phyloP scores from a whole-genome alignment of 2,797 vertebrate species.

The Malurus leucopterus region DNA sequence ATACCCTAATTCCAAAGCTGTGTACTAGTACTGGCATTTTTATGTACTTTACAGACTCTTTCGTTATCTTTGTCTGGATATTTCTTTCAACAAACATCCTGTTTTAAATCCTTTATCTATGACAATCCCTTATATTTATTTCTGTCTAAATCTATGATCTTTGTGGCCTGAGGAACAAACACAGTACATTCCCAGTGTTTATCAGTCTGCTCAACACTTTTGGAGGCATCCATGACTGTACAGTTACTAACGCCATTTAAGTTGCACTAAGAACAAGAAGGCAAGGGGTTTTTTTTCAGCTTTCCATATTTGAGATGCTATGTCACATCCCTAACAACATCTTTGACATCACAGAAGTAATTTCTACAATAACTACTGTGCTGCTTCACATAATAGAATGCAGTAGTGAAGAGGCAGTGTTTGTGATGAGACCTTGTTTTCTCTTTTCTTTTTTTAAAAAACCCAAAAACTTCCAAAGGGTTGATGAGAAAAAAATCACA shows the following conservation, averaged over 20 bases:
- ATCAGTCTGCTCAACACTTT: neutral
- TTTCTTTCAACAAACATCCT: neutral
- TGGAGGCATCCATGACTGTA: neutral
- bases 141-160: neutral
- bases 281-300: neutral
- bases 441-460: neutral
- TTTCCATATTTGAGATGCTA: neutral
- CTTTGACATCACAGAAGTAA: neutral
- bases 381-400: neutral
- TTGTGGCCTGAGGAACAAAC: neutral
- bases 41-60: neutral
- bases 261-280: neutral
- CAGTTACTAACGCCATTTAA: neutral
- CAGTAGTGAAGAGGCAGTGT: neutral
- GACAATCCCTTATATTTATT: neutral
- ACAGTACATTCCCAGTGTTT: neutral
- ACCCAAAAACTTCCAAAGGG: neutral
- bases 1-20: neutral
- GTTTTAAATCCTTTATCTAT: neutral
- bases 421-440: neutral
- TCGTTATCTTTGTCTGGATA: neutral
- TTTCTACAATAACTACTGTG: neutral
- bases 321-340: neutral
- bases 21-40: neutral
- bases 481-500: neutral